A percentile compares a stretch with the other conserved stretches of the same genome.
Conservation (phyloP, 2,113 vertebrate genomes). For the Fulmarus glacialis region DNA sequence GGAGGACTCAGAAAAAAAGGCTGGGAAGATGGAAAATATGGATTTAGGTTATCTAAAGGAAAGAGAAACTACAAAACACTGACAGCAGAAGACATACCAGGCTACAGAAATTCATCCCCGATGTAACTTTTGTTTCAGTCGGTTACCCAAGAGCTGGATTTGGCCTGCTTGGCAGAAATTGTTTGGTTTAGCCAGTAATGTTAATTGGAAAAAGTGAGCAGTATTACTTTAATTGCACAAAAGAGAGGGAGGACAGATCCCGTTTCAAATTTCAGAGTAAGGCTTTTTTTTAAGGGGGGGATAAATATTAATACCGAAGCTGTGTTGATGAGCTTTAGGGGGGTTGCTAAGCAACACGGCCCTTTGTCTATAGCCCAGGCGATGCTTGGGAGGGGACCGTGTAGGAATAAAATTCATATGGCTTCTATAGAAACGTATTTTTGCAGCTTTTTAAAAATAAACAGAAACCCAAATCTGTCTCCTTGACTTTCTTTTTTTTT, state of each 20-base stretch:
- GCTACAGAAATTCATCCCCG: not conserved
- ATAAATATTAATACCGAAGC: slow-evolving; percentile 78
- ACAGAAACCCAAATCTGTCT: slow-evolving; percentile 24
- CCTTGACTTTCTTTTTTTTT: not conserved
- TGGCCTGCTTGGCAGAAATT: not conserved
- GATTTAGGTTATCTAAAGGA: not conserved
- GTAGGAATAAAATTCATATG: slow-evolving; percentile 46
- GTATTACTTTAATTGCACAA: slow-evolving; percentile 11
- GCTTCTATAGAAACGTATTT: slow-evolving; percentile 41
- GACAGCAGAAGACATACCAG: not conserved
- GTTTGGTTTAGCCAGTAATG: not conserved
- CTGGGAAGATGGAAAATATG: not conserved
- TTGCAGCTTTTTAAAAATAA: not conserved
- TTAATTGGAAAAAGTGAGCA: not conserved
- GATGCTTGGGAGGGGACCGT: not conserved
- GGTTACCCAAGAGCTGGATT: not conserved
- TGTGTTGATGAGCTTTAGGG: slow-evolving; percentile 78
- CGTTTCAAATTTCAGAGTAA: slow-evolving; percentile 69
- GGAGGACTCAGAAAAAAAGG: not conserved
- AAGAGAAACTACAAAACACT: not conserved
- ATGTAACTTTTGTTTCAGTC: not conserved
- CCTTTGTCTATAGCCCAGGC: slow-evolving; percentile 71
- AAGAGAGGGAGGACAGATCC: slow-evolving; percentile 33
- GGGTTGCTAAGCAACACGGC: slow-evolving; percentile 78
- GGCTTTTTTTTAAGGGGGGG: not conserved